Evolutionary conservation across 2,888 invertebrate genomes (phyloP), one percentile per base, ranked within the genome.

Genomic region (Eurois occulta): DNA sequence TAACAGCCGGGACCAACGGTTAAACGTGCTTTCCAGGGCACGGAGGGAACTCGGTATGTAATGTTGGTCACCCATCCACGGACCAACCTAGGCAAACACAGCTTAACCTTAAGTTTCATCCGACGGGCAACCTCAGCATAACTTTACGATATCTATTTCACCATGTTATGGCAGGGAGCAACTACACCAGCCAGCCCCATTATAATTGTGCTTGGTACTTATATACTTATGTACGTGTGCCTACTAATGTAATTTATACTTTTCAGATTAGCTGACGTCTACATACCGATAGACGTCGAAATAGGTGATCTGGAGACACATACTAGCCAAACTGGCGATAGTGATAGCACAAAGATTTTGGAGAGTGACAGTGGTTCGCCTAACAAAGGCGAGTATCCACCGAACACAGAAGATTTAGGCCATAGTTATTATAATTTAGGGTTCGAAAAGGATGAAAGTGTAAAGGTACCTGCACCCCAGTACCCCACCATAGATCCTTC

Each of bases 401-500:
- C 67, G 18, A 75, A 46, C 24, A 46, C 60, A 58, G 75, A 71
- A 35, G 62, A 48, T 52, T 41, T 48, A 58, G 66, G 46, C 35
- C 87, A 87, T 58, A 88, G 87, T 62, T 93, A 90, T 70, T 90
- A 88, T 78, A 92, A 93, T 73, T 72, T 90, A 60, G 90, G 87
- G 13, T 93, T 88, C 60, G 88, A 91, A 73, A 87, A 84, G 66
- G 87, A 86, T 69, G 88, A 88, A 75, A 78, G 79, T 35, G 72
- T 72, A 11, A 71, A 82, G 58, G 28, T 58, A 72, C 46, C 84
- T 24, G 38, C 43, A 79, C 28, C 80, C 13, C 55, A 72, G 21
- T 81, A 70, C 28, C 92, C 94, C 5, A 91, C 91, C 1, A 85
- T 93, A 75, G 92, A 94, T 52, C 93, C 93, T 0, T 91, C 94